phyloP scores from a whole-genome alignment of 2,888 invertebrate species.

The Resseliella maxima region DNA sequence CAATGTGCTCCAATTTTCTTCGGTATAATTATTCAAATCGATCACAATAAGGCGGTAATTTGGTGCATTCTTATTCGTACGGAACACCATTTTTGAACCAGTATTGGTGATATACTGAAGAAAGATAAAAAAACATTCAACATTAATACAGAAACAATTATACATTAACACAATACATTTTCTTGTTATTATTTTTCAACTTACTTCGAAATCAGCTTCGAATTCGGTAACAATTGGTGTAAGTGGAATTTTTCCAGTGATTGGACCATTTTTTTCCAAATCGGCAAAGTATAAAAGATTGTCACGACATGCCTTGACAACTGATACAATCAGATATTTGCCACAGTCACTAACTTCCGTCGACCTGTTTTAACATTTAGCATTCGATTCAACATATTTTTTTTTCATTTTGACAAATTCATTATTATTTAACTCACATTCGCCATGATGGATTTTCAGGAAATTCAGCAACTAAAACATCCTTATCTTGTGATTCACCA shows the following conservation, averaged over 20 bases:
- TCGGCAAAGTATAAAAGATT: slow-evolving; percentile 89
- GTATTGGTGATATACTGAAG: slow-evolving; percentile 90
- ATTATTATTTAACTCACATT: slow-evolving; percentile 74
- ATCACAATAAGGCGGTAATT: slow-evolving; percentile 90
- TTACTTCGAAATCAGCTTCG: slow-evolving; percentile 93
- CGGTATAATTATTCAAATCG: slow-evolving; percentile 77
- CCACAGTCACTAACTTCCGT: slow-evolving; percentile 93
- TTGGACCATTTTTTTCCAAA: slow-evolving; percentile 74
- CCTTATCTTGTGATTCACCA: slow-evolving; percentile 86
- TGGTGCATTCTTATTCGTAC: slow-evolving; percentile 93
- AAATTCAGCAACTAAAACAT: slow-evolving; percentile 89
- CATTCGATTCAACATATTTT: not conserved
- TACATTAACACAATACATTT: no score
- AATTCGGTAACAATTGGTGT: slow-evolving; percentile 87
- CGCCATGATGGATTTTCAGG: slow-evolving; percentile 92
- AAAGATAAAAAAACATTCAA: slow-evolving; percentile 61
- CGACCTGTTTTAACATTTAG: slow-evolving; percentile 71
- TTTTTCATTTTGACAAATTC: not conserved
- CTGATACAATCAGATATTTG: slow-evolving; percentile 83
- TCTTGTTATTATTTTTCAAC: no score
- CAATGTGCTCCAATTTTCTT: slow-evolving; percentile 85
- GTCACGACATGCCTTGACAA: slow-evolving; percentile 90
- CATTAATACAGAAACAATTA: no score
- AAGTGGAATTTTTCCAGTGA: slow-evolving; percentile 75
- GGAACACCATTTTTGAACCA: slow-evolving; percentile 83